Base-by-base conservation (phyloP, 2,113 vertebrate genomes). In the Ariopsis seemanni region DNA sequence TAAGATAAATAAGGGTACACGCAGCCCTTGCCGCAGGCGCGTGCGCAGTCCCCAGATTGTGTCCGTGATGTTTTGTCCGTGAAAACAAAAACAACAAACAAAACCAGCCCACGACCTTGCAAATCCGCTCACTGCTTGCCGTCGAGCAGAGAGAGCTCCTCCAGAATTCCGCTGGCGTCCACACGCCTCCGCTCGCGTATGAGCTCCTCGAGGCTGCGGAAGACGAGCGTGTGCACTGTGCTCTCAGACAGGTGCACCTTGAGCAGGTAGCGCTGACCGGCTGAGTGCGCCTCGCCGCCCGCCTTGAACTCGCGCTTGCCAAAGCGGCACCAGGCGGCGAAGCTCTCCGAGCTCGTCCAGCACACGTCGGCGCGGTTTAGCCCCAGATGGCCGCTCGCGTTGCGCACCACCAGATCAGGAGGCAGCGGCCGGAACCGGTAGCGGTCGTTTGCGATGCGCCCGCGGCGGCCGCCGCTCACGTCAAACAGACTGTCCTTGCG, bases 301-400 rank as follows among this genome's bases (percentile, higher is more conserved):
- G 97, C 97, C 95, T 99, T 99, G 95, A 99, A 99, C 95, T 99
- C 98, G 90, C 98, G 93, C 91, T 99, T 99, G 85, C 98, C 98
- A 85, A 99, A 99, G 93, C 98, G 97, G 95, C 98, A 99, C 98
- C 98, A 99, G 90, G 98, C 98, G 88, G 98, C 98, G 94, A 99
- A 99, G 95, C 98, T 99, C 95, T 99, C 98, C 11, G 98, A 99
- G 96, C 99, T 97, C 90, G 97, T 97, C 98, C 98, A 99, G 96
- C 97, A 98, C 92, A 99, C 97, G 93, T 99, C 98, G 88, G 95
- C 96, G 92, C 97, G 96, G 92, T 96, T 96, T 91, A 99, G 95
- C 85, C 98, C 98, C 93, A 99, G 93, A 94, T 99, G 97, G 90
- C 97, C 97, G 90, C 94, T 96, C 62, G 98, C 98, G 95, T 99